These are phyloP conservation scores for Pararge aegeria DNA, from an alignment of 1,140 invertebrate genomes.

Conservation along the genomic window DNA sequence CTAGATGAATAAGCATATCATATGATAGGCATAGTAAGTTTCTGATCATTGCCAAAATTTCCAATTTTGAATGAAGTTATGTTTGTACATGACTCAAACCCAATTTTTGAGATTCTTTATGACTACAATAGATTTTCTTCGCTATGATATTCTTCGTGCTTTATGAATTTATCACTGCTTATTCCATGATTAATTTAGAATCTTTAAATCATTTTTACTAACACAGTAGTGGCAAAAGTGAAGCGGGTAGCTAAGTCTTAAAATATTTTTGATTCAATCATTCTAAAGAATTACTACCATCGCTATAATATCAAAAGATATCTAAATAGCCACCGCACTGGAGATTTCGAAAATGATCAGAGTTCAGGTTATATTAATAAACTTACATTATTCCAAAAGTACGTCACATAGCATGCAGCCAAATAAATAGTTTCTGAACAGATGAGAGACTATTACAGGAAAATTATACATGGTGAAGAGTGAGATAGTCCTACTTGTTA, in stretches of 20 bases:
- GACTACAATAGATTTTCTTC: too few relatives aligned
- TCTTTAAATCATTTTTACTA: too few relatives aligned
- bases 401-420: conserved; percentile 29
- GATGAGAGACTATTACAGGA: conserved; percentile 52
- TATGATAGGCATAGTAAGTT: neutral
- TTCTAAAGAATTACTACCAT: too few relatives aligned
- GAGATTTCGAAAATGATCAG: conserved; percentile 4
- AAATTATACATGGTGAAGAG: conserved; percentile 51
- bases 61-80: neutral
- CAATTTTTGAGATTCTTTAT: too few relatives aligned
- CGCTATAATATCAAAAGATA: too few relatives aligned
- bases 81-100: too few relatives aligned
- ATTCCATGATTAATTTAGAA: too few relatives aligned
- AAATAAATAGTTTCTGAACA: conserved; percentile 19
- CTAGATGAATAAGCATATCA: conserved; percentile 4
- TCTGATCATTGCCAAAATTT: neutral
- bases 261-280: too few relatives aligned
- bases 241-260: too few relatives aligned
- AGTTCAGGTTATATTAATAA: neutral
- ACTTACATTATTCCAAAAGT: conserved; percentile 1
- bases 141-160: too few relatives aligned
- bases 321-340: neutral
- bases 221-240: too few relatives aligned
- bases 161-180: too few relatives aligned
- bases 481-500: conserved; percentile 52